Evolutionary conservation across 2,113 vertebrate genomes (phyloP), one percentile per base, ranked within the genome.

Genomic region (Plecotus auritus): DNA sequence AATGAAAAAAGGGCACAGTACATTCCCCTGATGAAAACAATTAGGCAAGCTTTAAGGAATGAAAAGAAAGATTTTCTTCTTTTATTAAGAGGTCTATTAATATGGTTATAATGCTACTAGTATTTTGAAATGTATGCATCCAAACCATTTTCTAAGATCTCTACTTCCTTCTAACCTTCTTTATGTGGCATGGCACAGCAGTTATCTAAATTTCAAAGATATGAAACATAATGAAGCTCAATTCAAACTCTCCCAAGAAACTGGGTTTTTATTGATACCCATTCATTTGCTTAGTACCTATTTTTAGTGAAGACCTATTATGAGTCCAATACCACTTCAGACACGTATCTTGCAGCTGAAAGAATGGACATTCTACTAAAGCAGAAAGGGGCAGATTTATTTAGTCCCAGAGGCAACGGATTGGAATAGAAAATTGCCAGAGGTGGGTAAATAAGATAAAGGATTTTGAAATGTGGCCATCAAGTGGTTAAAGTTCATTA

Each of bases 381-480:
- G 37, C 72, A 87, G 51, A 20, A 69, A 89, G 91, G 4, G 37
- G 18, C 1, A 83, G 40, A 45, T 93, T 70, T 76, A 85, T 84
- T 82, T 90, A 64, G 47, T 72, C 32, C 20, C 45, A 90, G 47
- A 56, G 12, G 42, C n/a, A 84, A 82, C 2, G 51, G 26, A 85
- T 18, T 59, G 13, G 17, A 84, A 64, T 23, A 81, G 47, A 88
- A 95, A 90, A 96, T 61, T 23, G 23, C 30, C 54, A 78, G 59
- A 92, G 59, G 35, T 93, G 7, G n/a, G 20, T 42, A 35, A 74
- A 28, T 23, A 51, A 95, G 47, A 88, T 64, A 67, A 86, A 96
- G 35, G 56, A 69, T 81, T 98, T 97, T 73, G 70, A 97, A 95
- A 96, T 64, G 96, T 90, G 96, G 97, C 97, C 98, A 96, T 98